These are phyloP conservation scores for Polymixis flavicincta DNA, from an alignment of 2,888 invertebrate species.

Conservation along the genomic window DNA sequence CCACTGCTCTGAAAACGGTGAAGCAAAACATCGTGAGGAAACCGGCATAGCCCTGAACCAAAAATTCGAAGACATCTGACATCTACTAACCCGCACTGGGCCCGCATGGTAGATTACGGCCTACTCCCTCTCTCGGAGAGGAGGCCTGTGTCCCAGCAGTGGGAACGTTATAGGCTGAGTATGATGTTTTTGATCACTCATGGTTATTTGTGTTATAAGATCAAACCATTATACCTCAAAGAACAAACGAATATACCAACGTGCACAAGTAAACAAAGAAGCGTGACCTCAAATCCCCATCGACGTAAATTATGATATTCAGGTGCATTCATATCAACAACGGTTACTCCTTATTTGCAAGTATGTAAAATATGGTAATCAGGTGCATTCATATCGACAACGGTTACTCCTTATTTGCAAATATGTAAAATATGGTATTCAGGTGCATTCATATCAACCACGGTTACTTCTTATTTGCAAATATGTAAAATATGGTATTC, in stretches of 20 bases:
- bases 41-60: too few species aligned
- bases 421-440: neutral
- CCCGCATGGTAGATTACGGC: too few species aligned
- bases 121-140: too few species aligned
- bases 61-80: too few species aligned
- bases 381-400: neutral
- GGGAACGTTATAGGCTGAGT: too few species aligned
- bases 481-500: neutral
- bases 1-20: too few species aligned
- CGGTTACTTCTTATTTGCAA: neutral
- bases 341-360: neutral
- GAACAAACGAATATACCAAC: too few species aligned
- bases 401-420: neutral
- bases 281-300: neutral
- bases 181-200: neutral
- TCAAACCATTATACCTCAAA: neutral
- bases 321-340: neutral
- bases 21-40: too few species aligned
- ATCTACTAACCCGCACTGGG: too few species aligned
- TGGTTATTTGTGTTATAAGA: neutral
- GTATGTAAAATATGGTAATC: neutral
- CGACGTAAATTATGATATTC: too few species aligned
- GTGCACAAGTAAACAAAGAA: neutral
- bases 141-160: too few species aligned
- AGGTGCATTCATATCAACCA: neutral